These are phyloP conservation scores for Camponotus vicinus DNA, from an alignment of 1,140 invertebrate genomes.

Conservation along the genomic window DNA sequence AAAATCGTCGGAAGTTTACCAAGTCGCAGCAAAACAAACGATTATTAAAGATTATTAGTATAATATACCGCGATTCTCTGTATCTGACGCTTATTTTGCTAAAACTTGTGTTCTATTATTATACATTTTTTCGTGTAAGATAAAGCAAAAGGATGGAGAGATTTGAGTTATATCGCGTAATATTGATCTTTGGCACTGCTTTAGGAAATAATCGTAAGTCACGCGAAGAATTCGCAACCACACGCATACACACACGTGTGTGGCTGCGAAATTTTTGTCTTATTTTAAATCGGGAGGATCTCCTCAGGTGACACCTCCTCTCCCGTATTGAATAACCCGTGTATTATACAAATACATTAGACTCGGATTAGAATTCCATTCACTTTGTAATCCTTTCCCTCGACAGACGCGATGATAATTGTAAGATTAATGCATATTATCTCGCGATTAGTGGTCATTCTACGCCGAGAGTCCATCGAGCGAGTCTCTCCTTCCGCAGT, in stretches of 20 bases:
- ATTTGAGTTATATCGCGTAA: slow-evolving; percentile 22
- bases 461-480: slow-evolving; percentile 77
- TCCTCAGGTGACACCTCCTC: neutral
- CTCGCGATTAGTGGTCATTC: slow-evolving; percentile 79
- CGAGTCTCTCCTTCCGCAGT: slow-evolving; percentile 70
- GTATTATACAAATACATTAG: slow-evolving; percentile 4
- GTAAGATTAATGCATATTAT: slow-evolving; percentile 71
- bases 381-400: slow-evolving; percentile 52
- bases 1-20: slow-evolving; percentile 54
- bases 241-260: neutral
- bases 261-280: neutral
- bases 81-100: neutral
- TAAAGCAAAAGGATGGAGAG: slow-evolving; percentile 15
- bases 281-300: too few species aligned
- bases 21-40: slow-evolving; percentile 43
- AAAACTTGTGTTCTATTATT: slow-evolving; percentile 38
- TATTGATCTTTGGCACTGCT: slow-evolving; percentile 47
- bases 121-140: slow-evolving; percentile 1
- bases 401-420: slow-evolving; percentile 73
- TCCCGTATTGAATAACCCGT: slow-evolving; percentile 37
- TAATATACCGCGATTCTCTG: slow-evolving; percentile 18
- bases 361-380: slow-evolving; percentile 68
- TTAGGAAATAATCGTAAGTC: slow-evolving; percentile 17
- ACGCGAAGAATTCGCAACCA: neutral
- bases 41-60: neutral